These are phyloP conservation scores for Sebastiscus albofasciatus DNA, from an alignment of 2,797 vertebrate species.

Conservation along the genomic window DNA sequence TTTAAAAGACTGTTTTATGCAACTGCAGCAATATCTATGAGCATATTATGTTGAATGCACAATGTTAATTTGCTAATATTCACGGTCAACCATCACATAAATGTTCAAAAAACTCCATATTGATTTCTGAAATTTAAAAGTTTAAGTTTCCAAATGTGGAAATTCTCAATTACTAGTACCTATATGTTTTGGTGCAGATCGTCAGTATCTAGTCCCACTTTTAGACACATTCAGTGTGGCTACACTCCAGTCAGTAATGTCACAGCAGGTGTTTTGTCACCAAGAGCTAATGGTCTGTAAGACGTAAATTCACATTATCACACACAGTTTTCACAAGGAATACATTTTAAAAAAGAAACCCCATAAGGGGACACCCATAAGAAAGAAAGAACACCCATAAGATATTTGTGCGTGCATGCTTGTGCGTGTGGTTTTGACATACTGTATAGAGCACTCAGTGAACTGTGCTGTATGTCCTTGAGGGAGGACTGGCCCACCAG, in stretches of 20 bases:
- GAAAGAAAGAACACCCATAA: not conserved
- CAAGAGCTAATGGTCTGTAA: not conserved
- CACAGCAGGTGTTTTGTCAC: not conserved
- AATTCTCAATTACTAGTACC: not conserved
- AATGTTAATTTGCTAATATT: not conserved
- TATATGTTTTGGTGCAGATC: not conserved
- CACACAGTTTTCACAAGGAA: not conserved
- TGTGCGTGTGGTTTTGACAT: not conserved
- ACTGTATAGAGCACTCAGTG: not conserved
- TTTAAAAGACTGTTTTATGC: not conserved
- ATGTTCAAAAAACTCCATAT: not conserved
- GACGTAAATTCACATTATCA: not conserved
- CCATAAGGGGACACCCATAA: not conserved
- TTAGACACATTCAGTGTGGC: not conserved
- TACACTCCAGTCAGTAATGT: not conserved
- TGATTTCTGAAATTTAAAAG: not conserved
- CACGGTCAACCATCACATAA: not conserved
- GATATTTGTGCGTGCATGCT: not conserved
- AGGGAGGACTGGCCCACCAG: constrained; percentile 21
- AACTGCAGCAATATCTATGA: not conserved
- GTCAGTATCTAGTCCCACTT: not conserved
- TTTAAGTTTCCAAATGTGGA: not conserved
- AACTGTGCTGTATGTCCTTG: constrained; percentile 12
- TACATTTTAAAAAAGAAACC: not conserved
- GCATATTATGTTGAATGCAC: too few relatives aligned